These are phyloP conservation scores for Potorous gilbertii DNA, from an alignment of 2,797 vertebrate genomes.

Conservation along the genomic window DNA sequence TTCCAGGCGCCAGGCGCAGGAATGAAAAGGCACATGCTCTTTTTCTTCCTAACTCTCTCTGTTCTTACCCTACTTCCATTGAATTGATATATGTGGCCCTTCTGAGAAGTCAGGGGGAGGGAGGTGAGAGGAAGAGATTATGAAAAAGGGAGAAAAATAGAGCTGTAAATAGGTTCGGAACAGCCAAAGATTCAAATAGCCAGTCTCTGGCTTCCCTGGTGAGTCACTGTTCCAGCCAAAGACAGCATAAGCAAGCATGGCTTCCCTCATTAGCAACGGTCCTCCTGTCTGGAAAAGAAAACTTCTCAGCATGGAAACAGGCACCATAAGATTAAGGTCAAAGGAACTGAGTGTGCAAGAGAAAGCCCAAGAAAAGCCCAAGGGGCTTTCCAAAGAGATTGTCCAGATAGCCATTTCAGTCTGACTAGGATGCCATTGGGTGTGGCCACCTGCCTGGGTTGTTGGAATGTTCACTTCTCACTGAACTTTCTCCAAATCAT, in stretches of 20 bases:
- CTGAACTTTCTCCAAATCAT: not conserved
- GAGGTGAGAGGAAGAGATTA: not conserved
- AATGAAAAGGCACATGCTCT: slow-evolving; percentile 34
- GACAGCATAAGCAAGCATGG: slow-evolving; percentile 60
- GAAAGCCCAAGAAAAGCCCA: slow-evolving; percentile 45
- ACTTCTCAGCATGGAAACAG: slow-evolving; percentile 43
- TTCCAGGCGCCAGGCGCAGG: not conserved
- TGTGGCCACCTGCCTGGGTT: not conserved
- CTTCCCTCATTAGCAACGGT: slow-evolving; percentile 42
- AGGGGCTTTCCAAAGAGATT: slow-evolving; percentile 51
- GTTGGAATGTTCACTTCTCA: not conserved
- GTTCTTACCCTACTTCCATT: slow-evolving; percentile 19
- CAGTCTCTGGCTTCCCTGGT: slow-evolving; percentile 69
- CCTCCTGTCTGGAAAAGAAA: slow-evolving; percentile 72
- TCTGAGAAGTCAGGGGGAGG: slow-evolving; percentile 40
- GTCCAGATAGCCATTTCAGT: slow-evolving; percentile 32
- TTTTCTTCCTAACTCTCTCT: not conserved
- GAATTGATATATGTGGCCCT: slow-evolving; percentile 64
- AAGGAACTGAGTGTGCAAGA: slow-evolving; percentile 47
- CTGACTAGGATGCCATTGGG: slow-evolving; percentile 45
- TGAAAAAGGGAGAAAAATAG: slow-evolving; percentile 58
- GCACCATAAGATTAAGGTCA: slow-evolving; percentile 58
- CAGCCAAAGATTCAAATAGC: slow-evolving; percentile 74
- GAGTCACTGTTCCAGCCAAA: slow-evolving; percentile 64
- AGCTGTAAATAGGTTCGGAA: slow-evolving; percentile 68